These are phyloP conservation scores for Invenusta paracnida DNA, from an alignment of 2,888 invertebrate genomes.

Conservation along the genomic window DNA sequence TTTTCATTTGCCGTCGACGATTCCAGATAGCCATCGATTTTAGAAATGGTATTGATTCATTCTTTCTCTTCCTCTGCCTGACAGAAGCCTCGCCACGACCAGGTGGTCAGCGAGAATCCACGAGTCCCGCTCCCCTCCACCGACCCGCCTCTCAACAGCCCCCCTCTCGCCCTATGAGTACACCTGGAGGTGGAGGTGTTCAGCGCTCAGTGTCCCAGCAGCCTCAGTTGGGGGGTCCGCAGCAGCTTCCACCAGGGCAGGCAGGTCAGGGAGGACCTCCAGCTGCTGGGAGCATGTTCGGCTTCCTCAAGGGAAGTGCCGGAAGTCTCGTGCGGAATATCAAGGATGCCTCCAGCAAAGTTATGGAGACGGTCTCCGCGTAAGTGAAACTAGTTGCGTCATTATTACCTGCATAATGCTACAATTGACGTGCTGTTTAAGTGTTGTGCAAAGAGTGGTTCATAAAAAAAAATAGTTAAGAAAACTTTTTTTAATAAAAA, in stretches of 20 bases:
- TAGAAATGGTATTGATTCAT: too few species aligned
- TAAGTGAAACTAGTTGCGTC: constrained; percentile 12
- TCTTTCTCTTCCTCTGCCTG: too few species aligned
- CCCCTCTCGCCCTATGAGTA: not conserved
- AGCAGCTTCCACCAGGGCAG: not conserved
- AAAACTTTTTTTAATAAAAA: too few species aligned
- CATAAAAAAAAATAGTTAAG: too few species aligned
- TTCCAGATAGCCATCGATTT: too few species aligned
- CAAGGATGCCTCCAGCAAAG: constrained; percentile 89
- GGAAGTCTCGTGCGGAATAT: constrained; percentile 73
- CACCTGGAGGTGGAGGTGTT: not conserved
- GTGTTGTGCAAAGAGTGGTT: too few species aligned
- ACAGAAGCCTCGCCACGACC: too few species aligned
- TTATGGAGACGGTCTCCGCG: constrained; percentile 78
- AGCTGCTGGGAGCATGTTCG: constrained; percentile 64
- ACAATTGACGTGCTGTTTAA: too few species aligned
- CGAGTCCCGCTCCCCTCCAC: not conserved
- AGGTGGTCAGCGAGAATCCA: not conserved
- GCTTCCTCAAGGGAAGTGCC: constrained; percentile 79
- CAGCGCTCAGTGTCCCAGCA: constrained; percentile 10
- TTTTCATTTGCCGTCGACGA: too few species aligned
- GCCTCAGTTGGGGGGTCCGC: not conserved
- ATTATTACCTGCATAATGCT: too few species aligned
- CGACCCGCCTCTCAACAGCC: not conserved
- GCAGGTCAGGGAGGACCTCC: not conserved